Conservation (phyloP, 2,113 vertebrate species). For the Ariopsis seemanni region DNA sequence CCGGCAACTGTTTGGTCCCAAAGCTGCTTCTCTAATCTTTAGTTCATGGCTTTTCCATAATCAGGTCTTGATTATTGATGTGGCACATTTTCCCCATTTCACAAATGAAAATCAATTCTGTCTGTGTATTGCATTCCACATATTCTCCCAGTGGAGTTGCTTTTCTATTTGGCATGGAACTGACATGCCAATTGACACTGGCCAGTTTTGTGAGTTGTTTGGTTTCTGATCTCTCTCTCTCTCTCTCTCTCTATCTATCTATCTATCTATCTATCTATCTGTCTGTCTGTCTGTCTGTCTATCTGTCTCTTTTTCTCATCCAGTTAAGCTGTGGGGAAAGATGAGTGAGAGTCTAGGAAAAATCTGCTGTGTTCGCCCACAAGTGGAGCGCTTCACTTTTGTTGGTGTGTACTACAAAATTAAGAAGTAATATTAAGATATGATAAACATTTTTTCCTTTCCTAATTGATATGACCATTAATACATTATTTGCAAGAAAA, state of each 20-base stretch:
- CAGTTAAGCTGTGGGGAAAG: constrained; percentile 93
- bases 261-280: no score
- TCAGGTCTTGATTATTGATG: not conserved
- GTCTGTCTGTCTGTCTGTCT: not conserved
- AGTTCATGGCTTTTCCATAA: no score
- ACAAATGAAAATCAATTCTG: not conserved
- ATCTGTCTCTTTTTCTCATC: constrained; percentile 5
- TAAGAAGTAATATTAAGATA: not conserved
- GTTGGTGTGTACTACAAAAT: constrained; percentile 78
- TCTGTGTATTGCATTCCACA: not conserved
- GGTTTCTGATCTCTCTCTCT: not conserved
- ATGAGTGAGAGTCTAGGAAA: constrained; percentile 89
- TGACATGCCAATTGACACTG: not conserved
- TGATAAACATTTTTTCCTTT: not conserved
- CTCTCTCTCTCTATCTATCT: not conserved
- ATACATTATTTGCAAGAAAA: constrained; percentile 18
- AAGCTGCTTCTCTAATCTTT: no score
- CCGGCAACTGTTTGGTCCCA: no score
- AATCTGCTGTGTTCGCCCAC: constrained; percentile 94
- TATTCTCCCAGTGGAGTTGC: not conserved
- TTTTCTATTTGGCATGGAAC: not conserved
- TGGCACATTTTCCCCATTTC: not conserved
- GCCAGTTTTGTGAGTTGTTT: not conserved
- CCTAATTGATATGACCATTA: not conserved
- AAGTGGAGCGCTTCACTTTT: constrained; percentile 92